Evolutionary conservation across 1,140 invertebrate genomes (phyloP).

Genomic region (Papilio machaon): DNA sequence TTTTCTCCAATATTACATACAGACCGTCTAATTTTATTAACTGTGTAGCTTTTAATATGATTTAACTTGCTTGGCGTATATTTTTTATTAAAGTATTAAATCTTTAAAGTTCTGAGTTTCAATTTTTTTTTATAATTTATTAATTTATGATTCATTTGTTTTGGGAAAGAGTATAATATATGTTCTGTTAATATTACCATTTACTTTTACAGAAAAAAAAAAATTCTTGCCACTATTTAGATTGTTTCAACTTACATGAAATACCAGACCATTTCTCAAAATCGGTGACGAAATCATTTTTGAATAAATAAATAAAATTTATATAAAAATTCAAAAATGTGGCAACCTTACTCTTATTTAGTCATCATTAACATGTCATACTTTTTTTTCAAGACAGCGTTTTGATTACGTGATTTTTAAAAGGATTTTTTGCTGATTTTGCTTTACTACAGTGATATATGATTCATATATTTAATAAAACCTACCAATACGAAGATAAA

Average conservation of each 20-base stretch:
- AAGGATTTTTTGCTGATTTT: neutral
- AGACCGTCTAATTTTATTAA: too few species aligned
- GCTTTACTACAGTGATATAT: neutral
- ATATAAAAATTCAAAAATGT: neutral
- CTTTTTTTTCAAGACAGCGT: neutral
- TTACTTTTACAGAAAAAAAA: neutral
- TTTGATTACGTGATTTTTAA: neutral
- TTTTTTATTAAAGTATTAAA: too few species aligned
- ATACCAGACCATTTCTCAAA: neutral
- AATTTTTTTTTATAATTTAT: too few species aligned
- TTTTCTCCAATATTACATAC: neutral
- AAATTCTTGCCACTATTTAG: neutral
- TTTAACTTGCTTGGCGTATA: too few species aligned
- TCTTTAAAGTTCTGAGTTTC: too few species aligned
- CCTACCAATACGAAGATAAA: neutral
- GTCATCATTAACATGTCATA: constrained; percentile 3
- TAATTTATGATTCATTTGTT: too few species aligned
- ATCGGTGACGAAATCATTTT: neutral
- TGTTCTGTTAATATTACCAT: too few species aligned
- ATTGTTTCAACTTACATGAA: neutral
- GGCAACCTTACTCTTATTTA: neutral
- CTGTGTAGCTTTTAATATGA: too few species aligned
- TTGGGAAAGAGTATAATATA: too few species aligned
- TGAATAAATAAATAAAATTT: neutral
- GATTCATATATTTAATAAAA: neutral